These are phyloP conservation scores for Heliangelus exortis DNA, from an alignment of 2,797 vertebrate genomes.

Conservation along the genomic window DNA sequence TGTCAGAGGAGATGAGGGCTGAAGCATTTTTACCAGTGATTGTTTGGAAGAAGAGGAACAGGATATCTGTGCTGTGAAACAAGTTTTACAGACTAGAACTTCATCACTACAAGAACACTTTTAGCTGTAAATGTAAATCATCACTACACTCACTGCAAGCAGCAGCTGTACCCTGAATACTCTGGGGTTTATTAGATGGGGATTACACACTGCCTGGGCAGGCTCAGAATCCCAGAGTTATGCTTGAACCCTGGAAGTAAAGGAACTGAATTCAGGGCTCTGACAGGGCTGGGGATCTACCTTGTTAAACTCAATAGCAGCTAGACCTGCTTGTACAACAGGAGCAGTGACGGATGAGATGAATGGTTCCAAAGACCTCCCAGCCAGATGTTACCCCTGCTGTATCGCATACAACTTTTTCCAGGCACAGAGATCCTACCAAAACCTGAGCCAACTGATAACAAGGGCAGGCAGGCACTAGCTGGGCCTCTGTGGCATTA, in stretches of 20 bases:
- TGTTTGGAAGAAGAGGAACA: not conserved
- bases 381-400: constrained; percentile 31
- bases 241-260: not conserved
- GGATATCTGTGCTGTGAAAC: not conserved
- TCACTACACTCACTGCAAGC: not conserved
- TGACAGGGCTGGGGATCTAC: not conserved
- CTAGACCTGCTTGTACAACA: not conserved
- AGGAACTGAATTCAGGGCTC: not conserved
- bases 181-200: not conserved
- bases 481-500: not conserved
- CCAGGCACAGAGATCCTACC: not conserved
- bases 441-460: constrained; percentile 2
- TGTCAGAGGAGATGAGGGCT: not conserved
- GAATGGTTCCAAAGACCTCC: constrained; percentile 22
- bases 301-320: not conserved
- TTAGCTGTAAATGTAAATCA: not conserved
- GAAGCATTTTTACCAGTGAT: not conserved
- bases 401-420: not conserved
- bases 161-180: not conserved
- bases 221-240: not conserved
- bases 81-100: not conserved
- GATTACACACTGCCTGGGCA: not conserved
- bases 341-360: not conserved
- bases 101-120: not conserved
- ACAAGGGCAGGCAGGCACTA: not conserved